Percentiles rank a stretch among this genome's conserved stretches.
These are phyloP conservation scores for Perodicticus potto DNA, from an alignment of 2,797 vertebrate species.

Conservation along the genomic window DNA sequence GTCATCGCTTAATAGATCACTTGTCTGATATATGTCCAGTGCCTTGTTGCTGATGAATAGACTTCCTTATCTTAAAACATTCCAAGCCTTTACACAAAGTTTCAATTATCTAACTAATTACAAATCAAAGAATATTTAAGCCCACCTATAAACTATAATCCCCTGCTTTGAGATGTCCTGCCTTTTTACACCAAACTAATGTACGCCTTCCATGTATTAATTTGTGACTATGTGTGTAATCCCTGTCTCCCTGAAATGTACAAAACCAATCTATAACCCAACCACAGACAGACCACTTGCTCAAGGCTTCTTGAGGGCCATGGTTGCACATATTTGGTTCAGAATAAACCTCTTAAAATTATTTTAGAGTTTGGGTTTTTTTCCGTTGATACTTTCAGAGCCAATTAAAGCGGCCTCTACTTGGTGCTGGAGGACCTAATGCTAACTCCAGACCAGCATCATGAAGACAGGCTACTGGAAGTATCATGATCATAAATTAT, in stretches of 20 bases:
- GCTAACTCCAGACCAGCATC: background rate
- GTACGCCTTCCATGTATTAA: background rate
- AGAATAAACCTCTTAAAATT: background rate
- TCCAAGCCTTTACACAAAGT: background rate
- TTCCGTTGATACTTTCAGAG: background rate
- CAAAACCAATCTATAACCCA: background rate
- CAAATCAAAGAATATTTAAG: background rate
- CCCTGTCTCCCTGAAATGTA: background rate
- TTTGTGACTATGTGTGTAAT: background rate
- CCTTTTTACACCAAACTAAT: background rate
- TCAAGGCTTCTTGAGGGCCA: background rate
- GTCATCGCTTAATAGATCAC: background rate
- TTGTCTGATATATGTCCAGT: background rate
- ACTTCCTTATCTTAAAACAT: background rate
- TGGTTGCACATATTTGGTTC: background rate
- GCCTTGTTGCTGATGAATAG: background rate
- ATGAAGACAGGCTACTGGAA: background rate
- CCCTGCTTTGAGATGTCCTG: background rate
- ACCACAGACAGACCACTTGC: background rate
- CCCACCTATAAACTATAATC: background rate
- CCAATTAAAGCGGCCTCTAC: background rate
- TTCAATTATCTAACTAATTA: background rate
- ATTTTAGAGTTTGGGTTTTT: background rate
- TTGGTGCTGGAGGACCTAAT: background rate
- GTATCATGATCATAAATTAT: too few species aligned